Conservation (phyloP, 2,113 vertebrate genomes). For the Spilogale gracilis region DNA sequence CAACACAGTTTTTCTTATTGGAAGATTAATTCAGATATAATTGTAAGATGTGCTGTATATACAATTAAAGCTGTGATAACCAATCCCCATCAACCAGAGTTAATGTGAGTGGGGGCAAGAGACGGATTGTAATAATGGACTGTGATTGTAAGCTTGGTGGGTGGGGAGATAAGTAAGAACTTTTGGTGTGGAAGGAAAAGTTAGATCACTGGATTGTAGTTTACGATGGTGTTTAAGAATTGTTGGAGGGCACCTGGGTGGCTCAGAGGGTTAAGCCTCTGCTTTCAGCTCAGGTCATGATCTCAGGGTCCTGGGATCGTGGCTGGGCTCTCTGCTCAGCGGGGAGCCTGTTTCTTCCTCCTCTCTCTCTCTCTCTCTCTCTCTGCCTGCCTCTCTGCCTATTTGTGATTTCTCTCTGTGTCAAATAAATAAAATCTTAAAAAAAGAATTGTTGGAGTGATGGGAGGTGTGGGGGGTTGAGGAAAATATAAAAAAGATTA, state of each 20-base stretch:
- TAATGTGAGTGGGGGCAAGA: background rate
- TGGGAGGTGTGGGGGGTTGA: background rate
- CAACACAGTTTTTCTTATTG: background rate
- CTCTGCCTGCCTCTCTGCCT: too few relatives aligned
- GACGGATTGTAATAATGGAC: background rate
- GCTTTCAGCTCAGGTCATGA: too few relatives aligned
- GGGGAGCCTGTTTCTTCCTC: too few relatives aligned
- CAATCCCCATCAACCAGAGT: background rate
- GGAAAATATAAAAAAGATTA: background rate
- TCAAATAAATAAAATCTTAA: too few relatives aligned
- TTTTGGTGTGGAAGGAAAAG: background rate
- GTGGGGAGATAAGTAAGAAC: background rate
- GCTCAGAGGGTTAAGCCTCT: too few relatives aligned
- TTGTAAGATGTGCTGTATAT: background rate
- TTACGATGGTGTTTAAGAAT: background rate
- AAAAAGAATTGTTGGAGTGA: background rate
- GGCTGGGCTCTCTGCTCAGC: too few relatives aligned
- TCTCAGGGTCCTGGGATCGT: too few relatives aligned
- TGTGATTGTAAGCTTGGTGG: slow-evolving; percentile 14
- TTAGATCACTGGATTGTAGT: background rate
- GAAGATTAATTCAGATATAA: background rate
- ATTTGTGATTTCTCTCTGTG: too few relatives aligned
- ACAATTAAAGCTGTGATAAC: slow-evolving; percentile 5
- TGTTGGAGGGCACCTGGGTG: background rate
- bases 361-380: too few relatives aligned